Evolutionary conservation across 37 sponge, comb jelly and placozoan genomes (phyloP).

Genomic region (Dysidea cf. avara): DNA sequence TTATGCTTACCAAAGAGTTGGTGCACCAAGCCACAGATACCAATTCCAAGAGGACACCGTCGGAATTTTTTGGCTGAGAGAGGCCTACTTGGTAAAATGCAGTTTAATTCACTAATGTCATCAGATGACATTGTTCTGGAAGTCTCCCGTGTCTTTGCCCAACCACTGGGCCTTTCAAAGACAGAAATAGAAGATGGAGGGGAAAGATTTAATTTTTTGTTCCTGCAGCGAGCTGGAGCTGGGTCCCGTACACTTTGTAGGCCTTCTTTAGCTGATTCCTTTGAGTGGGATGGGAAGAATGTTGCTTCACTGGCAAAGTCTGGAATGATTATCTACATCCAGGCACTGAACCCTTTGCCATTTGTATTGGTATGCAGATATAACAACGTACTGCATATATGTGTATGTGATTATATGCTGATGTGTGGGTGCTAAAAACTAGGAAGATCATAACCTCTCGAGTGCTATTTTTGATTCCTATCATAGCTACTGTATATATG

Average conservation of each 20-base stretch:
- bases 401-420: too few species aligned
- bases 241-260: constrained; percentile 5
- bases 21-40: background rate
- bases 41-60: background rate
- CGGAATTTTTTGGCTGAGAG: background rate
- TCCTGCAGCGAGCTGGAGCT: constrained; percentile 15
- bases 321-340: constrained; percentile 14
- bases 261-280: background rate
- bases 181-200: background rate
- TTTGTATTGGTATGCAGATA: too few species aligned
- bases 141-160: constrained; percentile 9
- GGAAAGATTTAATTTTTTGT: background rate
- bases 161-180: constrained; percentile 9
- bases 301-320: constrained; percentile 20
- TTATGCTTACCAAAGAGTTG: background rate
- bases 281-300: constrained; percentile 16
- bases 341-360: background rate
- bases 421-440: too few species aligned
- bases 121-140: background rate
- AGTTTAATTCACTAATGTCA: constrained; percentile 9
- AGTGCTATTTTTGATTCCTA: too few species aligned
- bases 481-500: too few species aligned
- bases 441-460: too few species aligned
- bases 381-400: too few species aligned
- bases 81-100: constrained; percentile 22